phyloP scores from a whole-genome alignment of 2,888 invertebrate genomes.

The Hydrotaea diabolus region DNA sequence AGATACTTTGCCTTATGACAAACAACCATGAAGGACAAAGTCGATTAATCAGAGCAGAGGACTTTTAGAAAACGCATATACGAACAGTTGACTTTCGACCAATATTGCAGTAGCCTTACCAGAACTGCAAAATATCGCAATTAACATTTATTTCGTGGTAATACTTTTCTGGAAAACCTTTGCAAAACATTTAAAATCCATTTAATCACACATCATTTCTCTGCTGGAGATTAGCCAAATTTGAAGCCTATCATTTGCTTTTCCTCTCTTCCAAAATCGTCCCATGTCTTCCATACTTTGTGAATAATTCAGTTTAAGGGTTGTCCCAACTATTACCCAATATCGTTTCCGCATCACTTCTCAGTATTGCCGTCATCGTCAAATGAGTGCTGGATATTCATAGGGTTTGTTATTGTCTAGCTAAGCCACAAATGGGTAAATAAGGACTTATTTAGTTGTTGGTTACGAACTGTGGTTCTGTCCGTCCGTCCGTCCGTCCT shows the following conservation, averaged over 20 bases:
- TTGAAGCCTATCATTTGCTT: slow-evolving; percentile 36
- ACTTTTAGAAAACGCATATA: too few relatives aligned
- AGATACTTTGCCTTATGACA: too few relatives aligned
- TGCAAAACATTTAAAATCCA: neutral
- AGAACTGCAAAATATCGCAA: neutral
- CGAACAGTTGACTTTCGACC: too few relatives aligned
- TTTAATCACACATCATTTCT: neutral
- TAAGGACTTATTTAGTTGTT: neutral
- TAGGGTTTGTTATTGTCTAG: neutral
- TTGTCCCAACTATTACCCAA: neutral
- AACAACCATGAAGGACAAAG: too few relatives aligned
- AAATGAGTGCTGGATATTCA: slow-evolving; percentile 4
- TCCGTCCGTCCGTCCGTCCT: too few relatives aligned
- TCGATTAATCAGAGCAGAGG: too few relatives aligned
- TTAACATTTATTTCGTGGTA: neutral
- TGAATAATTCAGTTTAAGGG: neutral
- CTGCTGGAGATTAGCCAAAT: slow-evolving; percentile 59
- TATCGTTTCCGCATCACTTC: neutral
- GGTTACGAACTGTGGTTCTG: neutral
- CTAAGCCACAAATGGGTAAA: neutral
- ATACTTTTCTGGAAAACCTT: neutral
- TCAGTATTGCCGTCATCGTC: neutral
- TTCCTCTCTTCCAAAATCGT: neutral
- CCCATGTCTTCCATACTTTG: neutral
- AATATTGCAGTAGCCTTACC: too few relatives aligned